These are phyloP conservation scores for Chloroclysta siterata DNA, from an alignment of 2,888 invertebrate genomes.

Conservation along the genomic window DNA sequence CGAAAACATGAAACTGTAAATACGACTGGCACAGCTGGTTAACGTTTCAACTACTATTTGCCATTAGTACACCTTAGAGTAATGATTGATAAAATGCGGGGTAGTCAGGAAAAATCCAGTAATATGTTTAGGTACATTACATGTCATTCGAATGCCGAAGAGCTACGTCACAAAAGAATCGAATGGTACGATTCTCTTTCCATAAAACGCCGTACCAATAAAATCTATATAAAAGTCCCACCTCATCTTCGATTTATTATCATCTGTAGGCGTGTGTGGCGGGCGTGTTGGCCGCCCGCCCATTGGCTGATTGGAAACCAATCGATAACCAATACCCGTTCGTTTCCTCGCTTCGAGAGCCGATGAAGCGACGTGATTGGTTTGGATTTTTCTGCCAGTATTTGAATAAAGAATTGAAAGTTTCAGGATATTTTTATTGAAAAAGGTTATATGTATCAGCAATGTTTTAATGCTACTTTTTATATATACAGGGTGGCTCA, in stretches of 20 bases:
- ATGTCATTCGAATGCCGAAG: too few species aligned
- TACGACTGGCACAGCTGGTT: too few species aligned
- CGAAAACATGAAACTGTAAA: too few species aligned
- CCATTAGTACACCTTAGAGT: too few species aligned
- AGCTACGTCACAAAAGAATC: too few species aligned
- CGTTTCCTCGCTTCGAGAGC: slow-evolving; percentile 22
- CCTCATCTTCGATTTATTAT: slow-evolving; percentile 24
- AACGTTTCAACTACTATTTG: too few species aligned
- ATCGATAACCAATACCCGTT: slow-evolving; percentile 78
- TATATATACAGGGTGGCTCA: too few species aligned
- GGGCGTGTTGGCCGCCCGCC: slow-evolving; percentile 64
- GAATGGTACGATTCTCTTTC: too few species aligned
- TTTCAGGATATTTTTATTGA: slow-evolving; percentile 4
- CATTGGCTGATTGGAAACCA: slow-evolving; percentile 83
- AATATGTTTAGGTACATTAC: too few species aligned
- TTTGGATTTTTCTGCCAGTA: slow-evolving; percentile 17
- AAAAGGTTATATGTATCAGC: neutral
- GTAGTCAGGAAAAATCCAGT: too few species aligned
- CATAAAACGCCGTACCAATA: slow-evolving; percentile 12
- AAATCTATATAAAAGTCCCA: slow-evolving; percentile 31
- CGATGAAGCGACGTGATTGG: slow-evolving; percentile 36
- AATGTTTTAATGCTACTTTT: too few species aligned
- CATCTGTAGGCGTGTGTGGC: slow-evolving; percentile 63
- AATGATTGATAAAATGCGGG: too few species aligned
- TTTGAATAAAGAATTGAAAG: slow-evolving; percentile 13